Evolutionary conservation across 2,113 vertebrate genomes (phyloP).

Genomic region (Nothoprocta pentlandii): DNA sequence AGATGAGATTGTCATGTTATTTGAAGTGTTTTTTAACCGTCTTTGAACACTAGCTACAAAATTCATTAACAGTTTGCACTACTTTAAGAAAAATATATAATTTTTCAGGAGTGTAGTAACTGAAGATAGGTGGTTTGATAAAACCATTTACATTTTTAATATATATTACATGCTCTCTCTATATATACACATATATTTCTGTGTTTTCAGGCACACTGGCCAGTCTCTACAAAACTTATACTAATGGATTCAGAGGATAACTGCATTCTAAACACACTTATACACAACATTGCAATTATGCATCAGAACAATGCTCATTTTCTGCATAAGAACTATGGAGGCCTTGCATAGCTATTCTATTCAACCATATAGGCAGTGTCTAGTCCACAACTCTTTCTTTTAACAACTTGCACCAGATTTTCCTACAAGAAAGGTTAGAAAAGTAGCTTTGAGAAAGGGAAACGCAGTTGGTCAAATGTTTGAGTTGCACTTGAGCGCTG

Average conservation of each 20-base stretch:
- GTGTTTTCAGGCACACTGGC: not conserved
- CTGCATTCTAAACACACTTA: not conserved
- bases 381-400: not conserved
- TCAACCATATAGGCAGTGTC: not conserved
- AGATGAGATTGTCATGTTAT: conserved; percentile 70
- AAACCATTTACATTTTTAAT: not conserved
- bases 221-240: not conserved
- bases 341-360: not conserved
- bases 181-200: no score
- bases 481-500: not conserved
- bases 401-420: not conserved
- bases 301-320: not conserved
- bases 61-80: conserved; percentile 63
- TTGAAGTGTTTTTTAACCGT: conserved; percentile 72
- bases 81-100: conserved; percentile 47
- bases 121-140: not conserved
- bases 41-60: conserved; percentile 51
- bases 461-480: not conserved
- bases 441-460: not conserved
- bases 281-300: not conserved
- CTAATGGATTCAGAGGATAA: not conserved
- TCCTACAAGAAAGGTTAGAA: not conserved
- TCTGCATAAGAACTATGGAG: not conserved
- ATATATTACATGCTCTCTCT: no score
- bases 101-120: conserved; percentile 51